Base-by-base conservation (phyloP, 1,140 invertebrate species). In the Drosophila sechellia region DNA sequence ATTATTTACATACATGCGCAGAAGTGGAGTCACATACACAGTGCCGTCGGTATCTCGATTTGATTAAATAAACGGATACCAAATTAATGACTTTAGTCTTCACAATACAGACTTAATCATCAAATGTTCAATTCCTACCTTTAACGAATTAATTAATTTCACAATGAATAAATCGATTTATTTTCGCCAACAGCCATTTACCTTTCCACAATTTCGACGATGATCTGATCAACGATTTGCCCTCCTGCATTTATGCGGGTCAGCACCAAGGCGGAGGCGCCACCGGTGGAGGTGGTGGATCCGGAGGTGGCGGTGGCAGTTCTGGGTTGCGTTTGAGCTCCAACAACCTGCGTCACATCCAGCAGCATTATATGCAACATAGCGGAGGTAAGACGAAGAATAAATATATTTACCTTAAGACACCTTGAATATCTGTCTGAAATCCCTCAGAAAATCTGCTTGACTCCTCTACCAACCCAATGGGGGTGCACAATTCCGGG, bases 121-220 rank as follows among this genome's bases (percentile, higher is more conserved):
- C 5, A 20, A 27, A n/a, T 39, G 1, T 15, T 20, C 1, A 27
- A 31, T 31, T 31, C 2, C 10, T 31, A 31, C 31, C 8, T 31
- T 31, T 8, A 31, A 17, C 17, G 17, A 17, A 17, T 17, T 17
- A 17, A 17, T 17, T 17, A 17, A 17, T 17, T 17, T 17, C 17
- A 17, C 17, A 17, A 17, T 17, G 0, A 17, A 17, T 17, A 17
- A 17, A 0, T 1, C 27, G 8, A 31, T 2, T 31, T 31, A 31
- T 31, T 46, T 27, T 15, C 1, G 6, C 31, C 12, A 0, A 1
- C 25, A 92, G 91, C 22, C 90, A 92, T 50, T 49, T 92, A 8
- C 90, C 90, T 4, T 92, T 92, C 72, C 92, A 92, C 49, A 91
- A 85, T 25, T 92, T 92, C 52, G 91, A 92, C 25, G 92, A 92